Evolutionary conservation across 2,888 invertebrate genomes (phyloP).

Genomic region (Hartigia nigra): DNA sequence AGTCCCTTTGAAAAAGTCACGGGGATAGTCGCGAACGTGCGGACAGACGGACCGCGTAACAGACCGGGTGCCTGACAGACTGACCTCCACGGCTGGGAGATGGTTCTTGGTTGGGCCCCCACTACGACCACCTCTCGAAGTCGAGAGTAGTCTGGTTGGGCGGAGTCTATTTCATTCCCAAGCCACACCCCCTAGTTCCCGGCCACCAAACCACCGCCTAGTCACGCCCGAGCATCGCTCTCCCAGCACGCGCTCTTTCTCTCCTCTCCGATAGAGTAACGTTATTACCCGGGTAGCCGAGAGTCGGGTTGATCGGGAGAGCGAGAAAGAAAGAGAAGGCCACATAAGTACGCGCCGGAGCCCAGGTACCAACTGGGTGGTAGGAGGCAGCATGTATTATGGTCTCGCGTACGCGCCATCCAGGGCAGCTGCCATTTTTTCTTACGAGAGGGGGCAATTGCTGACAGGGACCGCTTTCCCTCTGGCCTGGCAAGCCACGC

Average conservation of each 20-base stretch:
- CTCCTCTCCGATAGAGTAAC: constrained; percentile 8
- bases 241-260: constrained; percentile 9
- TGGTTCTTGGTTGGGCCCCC: constrained; percentile 58
- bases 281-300: neutral
- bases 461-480: constrained; percentile 63
- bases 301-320: neutral
- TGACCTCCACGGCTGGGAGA: constrained; percentile 62
- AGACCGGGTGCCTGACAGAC: constrained; percentile 65
- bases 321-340: neutral
- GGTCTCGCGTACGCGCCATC: constrained; percentile 63
- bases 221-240: neutral
- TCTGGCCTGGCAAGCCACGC: constrained; percentile 38
- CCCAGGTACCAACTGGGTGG: constrained; percentile 27
- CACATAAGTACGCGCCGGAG: neutral
- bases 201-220: constrained; percentile 7
- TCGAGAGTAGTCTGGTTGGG: constrained; percentile 11
- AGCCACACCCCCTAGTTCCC: constrained; percentile 3
- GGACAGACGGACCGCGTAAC: constrained; percentile 57
- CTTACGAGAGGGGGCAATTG: constrained; percentile 63
- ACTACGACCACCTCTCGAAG: constrained; percentile 26
- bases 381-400: constrained; percentile 38
- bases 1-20: neutral
- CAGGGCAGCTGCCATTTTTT: constrained; percentile 68
- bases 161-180: constrained; percentile 4
- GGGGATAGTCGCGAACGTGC: constrained; percentile 50